Percentiles rank a stretch among this genome's conserved stretches.
phyloP scores from a whole-genome alignment of 2,888 invertebrate species.

The Entomobrya proxima region DNA sequence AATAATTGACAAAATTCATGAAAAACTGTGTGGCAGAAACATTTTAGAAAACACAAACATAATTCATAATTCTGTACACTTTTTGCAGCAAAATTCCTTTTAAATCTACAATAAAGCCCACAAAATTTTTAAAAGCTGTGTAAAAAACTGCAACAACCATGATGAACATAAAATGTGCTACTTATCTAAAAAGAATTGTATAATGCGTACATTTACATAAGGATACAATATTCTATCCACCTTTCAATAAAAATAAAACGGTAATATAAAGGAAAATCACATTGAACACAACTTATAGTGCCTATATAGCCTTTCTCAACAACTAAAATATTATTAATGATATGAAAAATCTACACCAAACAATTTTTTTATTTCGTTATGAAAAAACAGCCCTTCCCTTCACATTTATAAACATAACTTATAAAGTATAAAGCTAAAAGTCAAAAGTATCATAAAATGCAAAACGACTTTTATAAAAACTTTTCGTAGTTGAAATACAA shows the following conservation, averaged over 20 bases:
- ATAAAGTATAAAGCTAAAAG: neutral
- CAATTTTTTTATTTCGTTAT: constrained; percentile 47
- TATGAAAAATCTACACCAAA: constrained; percentile 28
- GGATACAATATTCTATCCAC: constrained; percentile 23
- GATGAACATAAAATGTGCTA: constrained; percentile 16
- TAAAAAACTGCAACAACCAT: neutral
- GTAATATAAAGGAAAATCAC: constrained; percentile 50
- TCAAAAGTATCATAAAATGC: constrained; percentile 10
- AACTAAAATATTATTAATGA: constrained; percentile 32
- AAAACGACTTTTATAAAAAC: constrained; percentile 10
- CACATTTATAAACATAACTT: neutral
- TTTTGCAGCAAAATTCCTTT: neutral
- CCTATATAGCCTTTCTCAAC: constrained; percentile 69
- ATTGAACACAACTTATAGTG: constrained; percentile 69
- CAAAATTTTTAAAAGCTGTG: neutral
- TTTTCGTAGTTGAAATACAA: neutral
- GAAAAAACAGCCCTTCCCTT: constrained; percentile 17
- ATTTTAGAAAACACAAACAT: too few relatives aligned
- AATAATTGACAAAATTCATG: too few relatives aligned
- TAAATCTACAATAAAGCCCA: neutral
- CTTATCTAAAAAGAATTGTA: neutral
- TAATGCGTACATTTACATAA: neutral
- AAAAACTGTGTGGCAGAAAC: too few relatives aligned
- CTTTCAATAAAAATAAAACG: constrained; percentile 40
- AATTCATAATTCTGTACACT: neutral